These are phyloP conservation scores for Sphaerolaimus hirsutus DNA, from an alignment of 2,888 invertebrate species.

Conservation along the genomic window DNA sequence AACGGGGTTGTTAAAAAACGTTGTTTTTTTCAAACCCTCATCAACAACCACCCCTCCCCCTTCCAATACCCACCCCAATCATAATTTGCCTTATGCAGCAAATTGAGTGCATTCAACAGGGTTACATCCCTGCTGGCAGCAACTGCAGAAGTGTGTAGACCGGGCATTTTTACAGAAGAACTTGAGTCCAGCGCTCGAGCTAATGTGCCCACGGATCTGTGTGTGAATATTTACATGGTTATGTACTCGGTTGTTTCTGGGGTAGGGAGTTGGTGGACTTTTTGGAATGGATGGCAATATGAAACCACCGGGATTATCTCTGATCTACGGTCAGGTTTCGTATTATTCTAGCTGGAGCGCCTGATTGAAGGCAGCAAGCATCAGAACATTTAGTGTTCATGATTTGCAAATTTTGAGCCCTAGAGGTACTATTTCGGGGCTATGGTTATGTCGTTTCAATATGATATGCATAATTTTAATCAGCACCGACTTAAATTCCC, in stretches of 20 bases:
- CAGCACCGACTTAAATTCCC: too few species aligned
- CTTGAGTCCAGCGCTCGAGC: slow-evolving; percentile 93
- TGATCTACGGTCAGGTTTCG: too few species aligned
- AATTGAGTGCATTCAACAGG: slow-evolving; percentile 95
- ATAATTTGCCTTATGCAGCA: slow-evolving; percentile 68
- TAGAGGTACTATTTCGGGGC: too few species aligned
- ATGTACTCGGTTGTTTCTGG: background rate
- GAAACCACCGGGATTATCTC: too few species aligned
- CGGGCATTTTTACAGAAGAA: slow-evolving; percentile 89
- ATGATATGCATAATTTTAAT: too few species aligned
- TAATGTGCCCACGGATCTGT: slow-evolving; percentile 75
- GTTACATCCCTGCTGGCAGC: slow-evolving; percentile 96
- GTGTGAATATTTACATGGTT: background rate
- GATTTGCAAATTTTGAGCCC: background rate
- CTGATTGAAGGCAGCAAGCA: background rate
- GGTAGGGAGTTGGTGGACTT: background rate
- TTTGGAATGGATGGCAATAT: too few species aligned
- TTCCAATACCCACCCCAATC: slow-evolving; percentile 56
- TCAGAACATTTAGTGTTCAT: background rate
- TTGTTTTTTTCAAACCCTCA: too few species aligned
- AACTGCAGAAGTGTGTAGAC: slow-evolving; percentile 94
- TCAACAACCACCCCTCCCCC: too few species aligned
- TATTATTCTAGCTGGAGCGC: too few species aligned
- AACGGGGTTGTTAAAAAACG: too few species aligned
- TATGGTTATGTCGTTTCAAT: too few species aligned